Base-by-base conservation (phyloP, 2,113 vertebrate genomes). In the Oenanthe melanoleuca region DNA sequence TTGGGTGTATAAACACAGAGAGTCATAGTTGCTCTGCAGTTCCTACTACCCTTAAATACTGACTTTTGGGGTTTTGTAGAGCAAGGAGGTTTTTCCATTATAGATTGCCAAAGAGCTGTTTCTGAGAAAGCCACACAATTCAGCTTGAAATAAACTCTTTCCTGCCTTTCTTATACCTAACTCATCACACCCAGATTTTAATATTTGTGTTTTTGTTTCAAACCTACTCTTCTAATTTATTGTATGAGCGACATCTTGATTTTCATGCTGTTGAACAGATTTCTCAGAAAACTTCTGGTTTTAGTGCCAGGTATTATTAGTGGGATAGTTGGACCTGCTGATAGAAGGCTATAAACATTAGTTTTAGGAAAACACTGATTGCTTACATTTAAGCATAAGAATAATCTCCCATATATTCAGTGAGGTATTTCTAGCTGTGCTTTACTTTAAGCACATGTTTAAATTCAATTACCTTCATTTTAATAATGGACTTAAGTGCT, bases 401-500 rank as follows among this genome's bases (percentile, higher is more conserved):
- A 88, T 55, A 75, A 80, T 65, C 44, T 91, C 14, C 22, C 11
- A 7, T 61, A 50, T 82, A 34, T 92, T 91, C 63, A 70, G 81
- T 11, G 2, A 77, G 73, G 71, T 72, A 72, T 95, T 95, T 94
- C 75, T 85, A 75, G 75, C 81, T 80, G 8, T 31, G 66, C 78
- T 91, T 94, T 75, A 38, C 71, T 92, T 89, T 80, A 96, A 91
- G 92, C 49, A 87, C 92, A 88, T 0, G 1, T 80, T 95, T 82
- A 93, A 93, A 89, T 94, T 92, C 93, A 91, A 88, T 95, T 96
- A 95, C 66, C 71, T 88, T 95, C 70, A 87, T 95, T 95, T 95
- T 94, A 92, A 96, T 95, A 92, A 72, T 20, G 81, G 73, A 65
- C 86, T 95, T 92, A 95, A 95, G 93, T 88, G 92, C 73, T 93